Evolutionary conservation across 2,888 invertebrate species (phyloP).

Genomic region (Alentia gelatinosa): DNA sequence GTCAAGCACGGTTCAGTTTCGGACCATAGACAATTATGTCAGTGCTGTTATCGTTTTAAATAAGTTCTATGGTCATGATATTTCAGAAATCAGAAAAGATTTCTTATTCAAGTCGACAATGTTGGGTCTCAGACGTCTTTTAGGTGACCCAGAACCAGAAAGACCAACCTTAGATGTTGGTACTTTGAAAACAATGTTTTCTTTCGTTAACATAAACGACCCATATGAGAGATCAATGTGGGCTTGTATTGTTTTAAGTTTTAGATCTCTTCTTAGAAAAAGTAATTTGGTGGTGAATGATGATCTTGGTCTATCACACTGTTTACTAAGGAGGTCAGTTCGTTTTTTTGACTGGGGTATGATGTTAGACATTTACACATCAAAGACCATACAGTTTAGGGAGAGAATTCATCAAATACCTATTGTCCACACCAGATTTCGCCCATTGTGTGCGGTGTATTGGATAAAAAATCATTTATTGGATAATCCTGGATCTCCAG

Average conservation of each 20-base stretch:
- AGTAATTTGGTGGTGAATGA: too few species aligned
- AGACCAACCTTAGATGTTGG: background rate
- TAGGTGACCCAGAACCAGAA: background rate
- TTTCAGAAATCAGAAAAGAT: too few species aligned
- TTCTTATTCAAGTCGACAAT: background rate
- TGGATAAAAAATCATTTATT: background rate
- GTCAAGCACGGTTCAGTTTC: too few species aligned
- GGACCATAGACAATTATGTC: background rate
- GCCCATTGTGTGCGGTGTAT: background rate
- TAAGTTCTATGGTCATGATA: background rate
- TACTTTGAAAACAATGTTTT: background rate
- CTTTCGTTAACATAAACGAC: background rate
- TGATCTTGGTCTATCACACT: background rate
- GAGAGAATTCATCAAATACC: background rate
- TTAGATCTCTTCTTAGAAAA: background rate
- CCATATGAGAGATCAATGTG: background rate
- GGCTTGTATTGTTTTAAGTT: background rate
- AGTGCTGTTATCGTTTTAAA: too few species aligned
- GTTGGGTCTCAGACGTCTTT: conserved; percentile 68
- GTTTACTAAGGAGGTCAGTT: background rate
- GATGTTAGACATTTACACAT: background rate
- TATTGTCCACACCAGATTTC: background rate
- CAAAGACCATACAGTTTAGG: background rate
- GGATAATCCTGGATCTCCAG: background rate
- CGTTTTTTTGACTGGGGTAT: background rate